Percentiles rank a stretch among this genome's conserved stretches.
Evolutionary conservation across 2,888 invertebrate genomes (phyloP).

Genomic region (Antheraea yamamai): DNA sequence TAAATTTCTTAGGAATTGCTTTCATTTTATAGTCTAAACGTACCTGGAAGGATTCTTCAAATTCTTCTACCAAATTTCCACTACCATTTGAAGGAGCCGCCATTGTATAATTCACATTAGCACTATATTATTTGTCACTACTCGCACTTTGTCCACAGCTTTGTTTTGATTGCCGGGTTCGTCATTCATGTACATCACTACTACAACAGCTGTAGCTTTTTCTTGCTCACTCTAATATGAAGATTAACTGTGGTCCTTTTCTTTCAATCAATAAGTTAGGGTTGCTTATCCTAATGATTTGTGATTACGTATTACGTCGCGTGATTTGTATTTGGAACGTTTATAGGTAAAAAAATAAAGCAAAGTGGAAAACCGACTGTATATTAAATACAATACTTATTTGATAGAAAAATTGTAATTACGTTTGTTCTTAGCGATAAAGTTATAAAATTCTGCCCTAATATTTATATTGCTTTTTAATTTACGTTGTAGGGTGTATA

Average conservation of each 20-base stretch:
- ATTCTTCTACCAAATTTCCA: constrained; percentile 93
- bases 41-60: constrained; percentile 95
- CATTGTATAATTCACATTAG: constrained; percentile 68
- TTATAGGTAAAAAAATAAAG: not conserved
- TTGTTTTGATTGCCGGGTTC: constrained; percentile 24
- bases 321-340: not conserved
- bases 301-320: not conserved
- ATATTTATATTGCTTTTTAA: too few relatives aligned
- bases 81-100: constrained; percentile 91
- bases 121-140: constrained; percentile 22
- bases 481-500: too few relatives aligned
- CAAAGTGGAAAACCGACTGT: too few relatives aligned
- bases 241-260: constrained; percentile 25
- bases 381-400: too few relatives aligned
- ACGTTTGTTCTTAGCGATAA: too few relatives aligned
- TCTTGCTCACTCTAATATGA: constrained; percentile 27
- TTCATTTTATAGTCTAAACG: constrained; percentile 30
- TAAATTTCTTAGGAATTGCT: constrained; percentile 21
- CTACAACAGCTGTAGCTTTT: constrained; percentile 22
- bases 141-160: constrained; percentile 31
- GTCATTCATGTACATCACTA: constrained; percentile 40
- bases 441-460: too few relatives aligned
- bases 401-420: too few relatives aligned
- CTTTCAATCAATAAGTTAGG: constrained; percentile 37
- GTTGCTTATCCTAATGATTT: constrained; percentile 20